These are phyloP conservation scores for Drosophila aff. DNA, from an alignment of 1,140 invertebrate genomes.

Conservation along the genomic window DNA sequence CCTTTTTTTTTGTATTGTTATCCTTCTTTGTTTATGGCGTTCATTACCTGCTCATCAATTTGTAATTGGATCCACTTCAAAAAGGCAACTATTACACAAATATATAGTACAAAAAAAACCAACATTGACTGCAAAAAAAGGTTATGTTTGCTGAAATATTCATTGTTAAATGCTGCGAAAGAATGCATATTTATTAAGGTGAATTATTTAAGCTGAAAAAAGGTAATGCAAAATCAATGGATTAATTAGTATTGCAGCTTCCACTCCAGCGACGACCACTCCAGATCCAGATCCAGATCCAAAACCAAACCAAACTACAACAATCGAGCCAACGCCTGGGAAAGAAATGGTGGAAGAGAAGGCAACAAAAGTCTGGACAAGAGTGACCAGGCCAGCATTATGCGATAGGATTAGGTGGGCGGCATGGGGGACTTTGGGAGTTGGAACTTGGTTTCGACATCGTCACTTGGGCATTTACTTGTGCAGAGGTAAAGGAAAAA, in stretches of 20 bases:
- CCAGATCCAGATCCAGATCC: conserved; percentile 49
- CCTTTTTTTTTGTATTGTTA: conserved; percentile 1
- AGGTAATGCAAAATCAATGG: conserved; percentile 59
- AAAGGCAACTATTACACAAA: conserved; percentile 11
- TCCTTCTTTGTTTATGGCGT: conserved; percentile 2
- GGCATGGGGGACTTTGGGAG: conserved; percentile 31
- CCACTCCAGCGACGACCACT: conserved; percentile 23
- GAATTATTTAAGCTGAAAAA: conserved; percentile 75
- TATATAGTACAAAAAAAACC: background rate
- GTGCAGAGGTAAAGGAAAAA: conserved; percentile 24
- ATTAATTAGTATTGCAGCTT: conserved; percentile 66
- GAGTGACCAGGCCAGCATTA: conserved; percentile 41
- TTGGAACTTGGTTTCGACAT: conserved; percentile 36
- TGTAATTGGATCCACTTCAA: conserved; percentile 50
- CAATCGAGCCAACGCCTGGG: conserved; percentile 61
- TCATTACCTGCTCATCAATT: conserved; percentile 75
- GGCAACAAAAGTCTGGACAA: conserved; percentile 39
- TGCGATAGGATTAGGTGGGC: conserved; percentile 41
- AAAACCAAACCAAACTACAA: conserved; percentile 79
- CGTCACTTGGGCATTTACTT: conserved; percentile 45
- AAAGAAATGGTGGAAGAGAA: conserved; percentile 40
- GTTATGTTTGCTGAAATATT: conserved; percentile 37
- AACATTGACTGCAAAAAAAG: conserved; percentile 37
- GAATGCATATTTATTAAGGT: conserved; percentile 54
- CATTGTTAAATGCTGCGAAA: conserved; percentile 57